Evolutionary conservation across 1,140 invertebrate species (phyloP).

Genomic region (Ctenoplectra terminalis): DNA sequence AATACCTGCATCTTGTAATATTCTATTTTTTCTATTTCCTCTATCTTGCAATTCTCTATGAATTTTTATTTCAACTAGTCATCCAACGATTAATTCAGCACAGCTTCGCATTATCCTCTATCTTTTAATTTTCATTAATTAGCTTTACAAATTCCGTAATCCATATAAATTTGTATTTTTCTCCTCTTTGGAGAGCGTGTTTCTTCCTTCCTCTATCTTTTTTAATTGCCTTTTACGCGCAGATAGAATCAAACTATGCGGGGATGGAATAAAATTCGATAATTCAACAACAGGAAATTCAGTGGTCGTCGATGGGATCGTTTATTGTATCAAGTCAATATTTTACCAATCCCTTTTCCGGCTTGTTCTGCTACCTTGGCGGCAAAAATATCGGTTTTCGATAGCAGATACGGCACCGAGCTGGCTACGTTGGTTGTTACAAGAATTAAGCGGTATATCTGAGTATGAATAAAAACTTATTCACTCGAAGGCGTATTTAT

Average conservation of each 20-base stretch:
- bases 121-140: background rate
- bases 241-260: background rate
- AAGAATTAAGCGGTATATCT: constrained; percentile 32
- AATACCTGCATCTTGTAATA: background rate
- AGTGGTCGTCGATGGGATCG: constrained; percentile 7
- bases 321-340: constrained; percentile 48
- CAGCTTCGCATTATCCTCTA: background rate
- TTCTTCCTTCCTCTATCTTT: background rate
- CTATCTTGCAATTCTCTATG: background rate
- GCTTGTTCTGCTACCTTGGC: background rate
- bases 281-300: constrained; percentile 19
- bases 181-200: background rate
- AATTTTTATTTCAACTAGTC: background rate
- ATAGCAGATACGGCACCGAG: constrained; percentile 33
- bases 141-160: background rate
- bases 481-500: background rate
- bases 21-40: background rate
- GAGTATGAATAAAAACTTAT: background rate
- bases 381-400: constrained; percentile 51
- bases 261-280: constrained; percentile 15
- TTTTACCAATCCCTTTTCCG: constrained; percentile 21
- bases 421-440: background rate
- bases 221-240: background rate
- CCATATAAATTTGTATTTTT: background rate
- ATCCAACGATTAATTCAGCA: background rate